These are phyloP conservation scores for Isotomurus palustris DNA, from an alignment of 2,888 invertebrate species.

Conservation along the genomic window DNA sequence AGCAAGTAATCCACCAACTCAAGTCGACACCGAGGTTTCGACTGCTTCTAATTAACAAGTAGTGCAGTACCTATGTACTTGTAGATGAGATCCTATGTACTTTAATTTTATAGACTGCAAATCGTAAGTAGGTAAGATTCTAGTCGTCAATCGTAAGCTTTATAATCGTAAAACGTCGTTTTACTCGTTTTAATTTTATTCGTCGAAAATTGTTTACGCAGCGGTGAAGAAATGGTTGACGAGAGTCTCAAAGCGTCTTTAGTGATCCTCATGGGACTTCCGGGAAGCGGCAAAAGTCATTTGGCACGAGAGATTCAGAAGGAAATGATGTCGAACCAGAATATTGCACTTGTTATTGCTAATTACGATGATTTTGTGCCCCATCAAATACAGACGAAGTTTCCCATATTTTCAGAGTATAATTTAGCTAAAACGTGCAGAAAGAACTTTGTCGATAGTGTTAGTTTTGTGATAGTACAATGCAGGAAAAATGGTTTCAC, in stretches of 20 bases:
- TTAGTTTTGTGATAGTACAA: conserved; percentile 11
- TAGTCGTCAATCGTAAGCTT: too few species aligned
- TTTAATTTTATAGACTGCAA: too few species aligned
- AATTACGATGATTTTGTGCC: conserved; percentile 43
- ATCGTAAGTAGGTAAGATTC: too few species aligned
- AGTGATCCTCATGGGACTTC: conserved; percentile 46
- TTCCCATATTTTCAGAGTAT: neutral
- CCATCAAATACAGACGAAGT: conserved; percentile 27
- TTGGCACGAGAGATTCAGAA: conserved; percentile 25
- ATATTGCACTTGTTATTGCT: conserved; percentile 13
- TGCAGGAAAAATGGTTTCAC: too few species aligned
- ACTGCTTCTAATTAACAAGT: too few species aligned
- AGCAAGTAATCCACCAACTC: too few species aligned
- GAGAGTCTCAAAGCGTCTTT: conserved; percentile 27
- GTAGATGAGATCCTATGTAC: too few species aligned
- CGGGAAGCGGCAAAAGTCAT: conserved; percentile 47
- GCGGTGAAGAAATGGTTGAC: neutral
- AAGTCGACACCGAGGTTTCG: too few species aligned
- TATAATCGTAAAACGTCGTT: too few species aligned
- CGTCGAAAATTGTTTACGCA: neutral
- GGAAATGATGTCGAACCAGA: neutral
- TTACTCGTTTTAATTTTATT: too few species aligned
- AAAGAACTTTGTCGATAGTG: conserved; percentile 33
- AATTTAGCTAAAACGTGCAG: conserved; percentile 27
- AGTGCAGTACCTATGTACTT: too few species aligned